Conservation (phyloP, 2,113 vertebrate genomes). For the Illadopsis cleaveri region DNA sequence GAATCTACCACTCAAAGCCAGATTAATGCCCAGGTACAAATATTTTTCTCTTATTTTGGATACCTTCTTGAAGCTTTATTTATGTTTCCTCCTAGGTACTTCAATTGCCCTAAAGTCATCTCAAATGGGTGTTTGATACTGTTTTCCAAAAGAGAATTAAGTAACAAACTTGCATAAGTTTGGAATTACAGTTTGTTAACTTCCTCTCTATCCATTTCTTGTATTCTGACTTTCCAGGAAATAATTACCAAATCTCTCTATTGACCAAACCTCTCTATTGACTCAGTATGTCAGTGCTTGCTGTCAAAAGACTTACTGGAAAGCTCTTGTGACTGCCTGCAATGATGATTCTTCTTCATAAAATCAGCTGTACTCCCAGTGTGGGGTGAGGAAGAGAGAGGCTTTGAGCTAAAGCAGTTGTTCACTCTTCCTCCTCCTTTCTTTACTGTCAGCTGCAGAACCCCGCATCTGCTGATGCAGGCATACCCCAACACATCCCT, state of each 20-base stretch:
- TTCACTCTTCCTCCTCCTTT: neutral
- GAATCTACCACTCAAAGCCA: neutral
- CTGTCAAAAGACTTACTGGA: neutral
- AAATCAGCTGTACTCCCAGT: neutral
- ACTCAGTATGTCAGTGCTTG: neutral
- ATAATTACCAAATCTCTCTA: neutral
- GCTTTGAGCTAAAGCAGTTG: neutral
- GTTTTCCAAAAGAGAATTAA: neutral
- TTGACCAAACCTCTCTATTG: neutral
- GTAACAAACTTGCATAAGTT: neutral
- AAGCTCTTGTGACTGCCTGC: neutral
- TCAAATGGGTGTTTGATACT: neutral
- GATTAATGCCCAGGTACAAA: neutral
- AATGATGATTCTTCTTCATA: neutral
- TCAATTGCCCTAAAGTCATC: neutral
- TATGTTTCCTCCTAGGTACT: neutral
- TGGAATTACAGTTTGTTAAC: conserved; percentile 2
- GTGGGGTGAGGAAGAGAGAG: neutral
- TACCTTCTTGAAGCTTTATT: neutral
- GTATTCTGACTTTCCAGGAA: neutral
- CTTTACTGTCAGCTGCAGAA: neutral
- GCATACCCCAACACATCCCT: too few relatives aligned
- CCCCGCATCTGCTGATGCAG: neutral
- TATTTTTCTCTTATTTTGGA: neutral
- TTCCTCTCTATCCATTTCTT: neutral